Evolutionary conservation across 2,888 invertebrate species (phyloP), one percentile per base, ranked within the genome.

Genomic region (Phania funesta): DNA sequence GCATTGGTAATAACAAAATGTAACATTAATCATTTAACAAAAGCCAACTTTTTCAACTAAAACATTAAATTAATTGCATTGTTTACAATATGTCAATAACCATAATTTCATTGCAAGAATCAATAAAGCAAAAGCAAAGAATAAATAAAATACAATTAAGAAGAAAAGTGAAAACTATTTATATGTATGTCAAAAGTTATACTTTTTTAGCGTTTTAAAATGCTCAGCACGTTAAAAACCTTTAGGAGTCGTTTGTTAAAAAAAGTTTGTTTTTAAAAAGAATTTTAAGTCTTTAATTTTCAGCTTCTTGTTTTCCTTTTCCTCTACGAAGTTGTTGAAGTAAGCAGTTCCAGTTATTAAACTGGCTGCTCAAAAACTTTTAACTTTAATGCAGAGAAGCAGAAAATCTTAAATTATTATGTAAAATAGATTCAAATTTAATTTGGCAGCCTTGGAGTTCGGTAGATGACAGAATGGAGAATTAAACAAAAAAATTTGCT

Each of bases 151-250:
- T 29, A 26, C 9, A 13, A 35, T 29, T 11, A 38, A 75, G 71
- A 71, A 73, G 73, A 74, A 62, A 79, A 79, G 29, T 52, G 52
- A 48, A 79, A 74, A 54, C 67, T 38, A 35, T 46, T 20, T 32
- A 3, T 38, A 9, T 22, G 0, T 11, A 13, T 7, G 16, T 22
- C 29, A 50, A 8, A 38, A 24, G 24, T 52, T 50, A 35, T n/a
- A n/a, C n/a, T 1, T 13, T 16, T n/a, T 13, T 13, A 20, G 11
- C 3, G 18, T 18, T 65, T 73, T 24, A 16, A 60, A 58, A 79
- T 73, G 26, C 78, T 18, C 5, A 22, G 8, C 79, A 79, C 73
- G 73, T 73, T 22, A 4, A 16, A 60, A 54, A 35, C 35, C 16
- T 65, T 58, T 24, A 35, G 22, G 11, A 6, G 9, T 24, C 52